These are phyloP conservation scores for Anableps anableps DNA, from an alignment of 2,797 vertebrate species.

Conservation along the genomic window DNA sequence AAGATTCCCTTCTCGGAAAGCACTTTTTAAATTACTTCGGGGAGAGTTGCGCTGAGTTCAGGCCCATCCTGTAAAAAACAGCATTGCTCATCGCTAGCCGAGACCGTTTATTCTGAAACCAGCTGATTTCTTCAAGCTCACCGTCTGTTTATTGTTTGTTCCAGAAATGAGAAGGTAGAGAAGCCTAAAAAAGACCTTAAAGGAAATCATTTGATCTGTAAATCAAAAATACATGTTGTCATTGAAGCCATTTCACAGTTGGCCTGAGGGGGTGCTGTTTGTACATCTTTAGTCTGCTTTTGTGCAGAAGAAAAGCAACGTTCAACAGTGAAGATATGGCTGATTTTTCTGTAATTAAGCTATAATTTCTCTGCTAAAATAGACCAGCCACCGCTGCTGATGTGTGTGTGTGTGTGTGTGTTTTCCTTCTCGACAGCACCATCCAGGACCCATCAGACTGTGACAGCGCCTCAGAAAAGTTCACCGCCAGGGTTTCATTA, in stretches of 20 bases:
- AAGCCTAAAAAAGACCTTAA: not conserved
- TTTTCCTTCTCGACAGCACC: not conserved
- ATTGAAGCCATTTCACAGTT: not conserved
- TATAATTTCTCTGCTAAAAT: not conserved
- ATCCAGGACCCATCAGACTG: conserved; percentile 44
- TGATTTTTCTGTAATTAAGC: not conserved
- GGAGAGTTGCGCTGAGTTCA: not conserved
- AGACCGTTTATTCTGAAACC: not conserved
- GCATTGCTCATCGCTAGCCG: too few species aligned
- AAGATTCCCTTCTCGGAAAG: not conserved
- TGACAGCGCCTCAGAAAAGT: conserved; percentile 54
- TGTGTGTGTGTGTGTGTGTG: conserved; percentile 8
- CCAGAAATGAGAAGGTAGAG: not conserved
- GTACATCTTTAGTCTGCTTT: not conserved
- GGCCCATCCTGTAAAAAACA: not conserved
- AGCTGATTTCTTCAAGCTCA: not conserved
- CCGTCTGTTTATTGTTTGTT: not conserved
- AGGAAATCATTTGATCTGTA: not conserved
- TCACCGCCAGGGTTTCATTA: conserved; percentile 62
- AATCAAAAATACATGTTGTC: not conserved
- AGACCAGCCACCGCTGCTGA: not conserved
- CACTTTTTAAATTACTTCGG: not conserved
- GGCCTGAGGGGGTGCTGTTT: not conserved
- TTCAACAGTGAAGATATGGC: not conserved
- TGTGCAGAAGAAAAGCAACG: not conserved